A percentile compares a stretch with the other conserved stretches of the same genome.
phyloP scores from a whole-genome alignment of 1,140 invertebrate species.

The Zaprionus africanus region DNA sequence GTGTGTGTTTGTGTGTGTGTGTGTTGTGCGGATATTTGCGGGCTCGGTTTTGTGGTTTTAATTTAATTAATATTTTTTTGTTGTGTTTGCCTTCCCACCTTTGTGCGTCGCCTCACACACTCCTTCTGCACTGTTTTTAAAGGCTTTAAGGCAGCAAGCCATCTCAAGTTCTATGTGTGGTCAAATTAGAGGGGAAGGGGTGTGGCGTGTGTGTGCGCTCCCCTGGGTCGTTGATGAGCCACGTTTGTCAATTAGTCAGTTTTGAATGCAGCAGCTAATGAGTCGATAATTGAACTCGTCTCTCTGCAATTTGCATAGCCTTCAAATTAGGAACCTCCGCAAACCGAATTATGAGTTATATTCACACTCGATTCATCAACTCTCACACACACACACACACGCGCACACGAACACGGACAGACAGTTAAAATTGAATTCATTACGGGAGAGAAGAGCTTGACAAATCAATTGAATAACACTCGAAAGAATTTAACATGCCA shows the following conservation, averaged over 20 bases:
- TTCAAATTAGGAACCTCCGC: neutral
- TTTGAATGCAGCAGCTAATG: constrained; percentile 47
- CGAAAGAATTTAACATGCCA: neutral
- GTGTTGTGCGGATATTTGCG: constrained; percentile 71
- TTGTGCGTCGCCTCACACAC: constrained; percentile 14
- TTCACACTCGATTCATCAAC: constrained; percentile 19
- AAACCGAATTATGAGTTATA: constrained; percentile 14
- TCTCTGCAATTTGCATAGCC: constrained; percentile 39
- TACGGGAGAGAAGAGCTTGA: neutral
- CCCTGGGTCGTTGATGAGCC: constrained; percentile 11
- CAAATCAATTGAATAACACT: constrained; percentile 4
- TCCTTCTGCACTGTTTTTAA: neutral
- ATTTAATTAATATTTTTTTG: constrained; percentile 80
- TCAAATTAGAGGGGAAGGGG: too few relatives aligned
- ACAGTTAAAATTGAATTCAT: neutral
- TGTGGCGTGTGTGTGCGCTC: constrained; percentile 4
- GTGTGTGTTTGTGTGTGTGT: constrained; percentile 5
- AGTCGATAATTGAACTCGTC: constrained; percentile 46
- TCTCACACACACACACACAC: neutral
- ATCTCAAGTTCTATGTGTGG: neutral
- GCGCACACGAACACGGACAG: neutral
- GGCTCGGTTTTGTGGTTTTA: constrained; percentile 80
- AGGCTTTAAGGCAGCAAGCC: constrained; percentile 26
- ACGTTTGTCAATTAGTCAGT: constrained; percentile 46
- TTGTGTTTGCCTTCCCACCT: constrained; percentile 21